Evolutionary conservation across 1,140 invertebrate genomes (phyloP).

Genomic region (Ceratoteleas bidentatus): DNA sequence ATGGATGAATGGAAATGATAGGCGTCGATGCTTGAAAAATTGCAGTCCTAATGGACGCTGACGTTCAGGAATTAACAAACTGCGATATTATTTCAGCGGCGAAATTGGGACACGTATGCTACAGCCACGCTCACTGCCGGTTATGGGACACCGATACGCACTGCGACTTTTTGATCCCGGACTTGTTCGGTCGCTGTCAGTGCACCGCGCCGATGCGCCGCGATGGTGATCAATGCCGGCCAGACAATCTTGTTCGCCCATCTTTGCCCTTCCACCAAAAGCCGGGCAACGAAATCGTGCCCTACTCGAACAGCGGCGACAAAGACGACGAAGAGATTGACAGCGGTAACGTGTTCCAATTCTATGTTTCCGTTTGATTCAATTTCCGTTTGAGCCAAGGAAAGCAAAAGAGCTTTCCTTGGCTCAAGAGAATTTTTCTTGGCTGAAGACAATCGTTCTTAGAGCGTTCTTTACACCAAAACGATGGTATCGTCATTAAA

Average conservation of each 20-base stretch:
- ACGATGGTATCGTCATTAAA: no score
- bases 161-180: conserved; percentile 93
- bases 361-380: no score
- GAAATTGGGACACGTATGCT: conserved; percentile 92
- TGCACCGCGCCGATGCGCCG: conserved; percentile 86
- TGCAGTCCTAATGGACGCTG: no score
- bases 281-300: conserved; percentile 41
- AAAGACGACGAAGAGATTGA: conserved; percentile 63
- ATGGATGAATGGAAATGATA: no score
- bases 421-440: no score
- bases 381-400: no score
- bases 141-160: conserved; percentile 90
- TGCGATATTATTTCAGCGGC: conserved; percentile 85
- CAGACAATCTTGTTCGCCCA: conserved; percentile 74
- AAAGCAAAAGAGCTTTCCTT: no score
- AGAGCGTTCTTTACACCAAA: no score
- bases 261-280: conserved; percentile 54
- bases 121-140: conserved; percentile 92
- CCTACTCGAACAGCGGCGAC: conserved; percentile 2
- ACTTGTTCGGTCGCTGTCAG: conserved; percentile 93
- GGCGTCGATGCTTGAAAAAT: no score
- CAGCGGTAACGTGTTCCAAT: no score
- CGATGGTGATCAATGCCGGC: conserved; percentile 83
- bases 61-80: neutral
- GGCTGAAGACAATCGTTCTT: no score